phyloP scores from a whole-genome alignment of 1,140 invertebrate species.

The Aphaenogaster floridana region DNA sequence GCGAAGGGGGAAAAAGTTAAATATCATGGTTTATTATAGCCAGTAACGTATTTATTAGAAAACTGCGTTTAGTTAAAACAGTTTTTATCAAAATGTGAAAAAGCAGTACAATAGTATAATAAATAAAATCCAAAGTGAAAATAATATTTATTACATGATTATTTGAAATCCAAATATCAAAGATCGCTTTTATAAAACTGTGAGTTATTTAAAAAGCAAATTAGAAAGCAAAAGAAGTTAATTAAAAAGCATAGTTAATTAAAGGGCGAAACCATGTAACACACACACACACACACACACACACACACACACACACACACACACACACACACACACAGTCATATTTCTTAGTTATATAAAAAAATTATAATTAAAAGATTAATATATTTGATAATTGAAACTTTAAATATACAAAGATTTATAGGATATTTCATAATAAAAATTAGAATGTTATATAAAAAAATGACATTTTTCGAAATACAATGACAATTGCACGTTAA shows the following conservation, averaged over 20 bases:
- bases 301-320: no score
- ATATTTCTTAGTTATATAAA: background rate
- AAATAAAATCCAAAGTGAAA: background rate
- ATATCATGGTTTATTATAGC: slow-evolving; percentile 15
- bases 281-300: no score
- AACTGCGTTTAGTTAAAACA: background rate
- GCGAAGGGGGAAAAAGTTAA: background rate
- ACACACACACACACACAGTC: no score
- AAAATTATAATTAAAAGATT: background rate
- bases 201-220: background rate
- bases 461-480: background rate
- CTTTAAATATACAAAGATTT: background rate
- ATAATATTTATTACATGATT: background rate
- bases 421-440: background rate
- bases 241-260: background rate
- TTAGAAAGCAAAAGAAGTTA: background rate
- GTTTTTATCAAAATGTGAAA: background rate
- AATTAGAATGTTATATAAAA: slow-evolving; percentile 6
- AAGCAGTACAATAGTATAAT: background rate
- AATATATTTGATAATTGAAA: background rate
- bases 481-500: background rate
- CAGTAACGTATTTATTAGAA: slow-evolving; percentile 28
- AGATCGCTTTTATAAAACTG: background rate
- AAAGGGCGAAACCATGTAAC: background rate
- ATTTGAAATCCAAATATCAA: background rate